Conservation (phyloP, 2,797 vertebrate species). For the Helicolenus hilgendorfi region DNA sequence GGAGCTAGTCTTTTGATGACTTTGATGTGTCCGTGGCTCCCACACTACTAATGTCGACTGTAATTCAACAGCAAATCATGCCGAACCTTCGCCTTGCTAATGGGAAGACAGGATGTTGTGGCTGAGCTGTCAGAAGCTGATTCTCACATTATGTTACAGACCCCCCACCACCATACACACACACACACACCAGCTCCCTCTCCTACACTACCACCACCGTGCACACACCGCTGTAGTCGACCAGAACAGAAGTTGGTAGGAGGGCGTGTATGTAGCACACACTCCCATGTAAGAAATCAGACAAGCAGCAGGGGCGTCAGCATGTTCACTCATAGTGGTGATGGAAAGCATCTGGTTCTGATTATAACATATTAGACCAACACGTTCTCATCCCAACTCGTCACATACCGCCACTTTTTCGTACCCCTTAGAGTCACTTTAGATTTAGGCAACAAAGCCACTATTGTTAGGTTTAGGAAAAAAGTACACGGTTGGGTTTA, state of each 20-base stretch:
- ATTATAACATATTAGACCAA: not conserved
- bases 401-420: too few relatives aligned
- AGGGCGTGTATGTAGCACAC: not conserved
- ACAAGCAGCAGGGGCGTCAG: not conserved
- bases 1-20: conserved; percentile 80
- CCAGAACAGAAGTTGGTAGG: conserved; percentile 16
- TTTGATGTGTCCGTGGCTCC: conserved; percentile 78
- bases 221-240: conserved; percentile 5
- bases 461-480: too few relatives aligned
- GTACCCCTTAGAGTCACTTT: too few relatives aligned
- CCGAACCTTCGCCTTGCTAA: conserved; percentile 81
- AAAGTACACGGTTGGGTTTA: too few relatives aligned
- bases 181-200: not conserved
- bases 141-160: conserved; percentile 72
- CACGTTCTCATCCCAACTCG: too few relatives aligned
- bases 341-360: not conserved
- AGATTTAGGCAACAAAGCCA: too few relatives aligned
- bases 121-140: conserved; percentile 70
- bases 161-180: not conserved
- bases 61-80: conserved; percentile 79
- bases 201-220: not conserved
- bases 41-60: conserved; percentile 70
- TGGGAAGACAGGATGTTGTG: conserved; percentile 74
- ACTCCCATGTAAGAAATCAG: not conserved
- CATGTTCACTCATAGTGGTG: not conserved